These are phyloP conservation scores for Molorchus minor DNA, from an alignment of 2,888 invertebrate genomes.

Conservation along the genomic window DNA sequence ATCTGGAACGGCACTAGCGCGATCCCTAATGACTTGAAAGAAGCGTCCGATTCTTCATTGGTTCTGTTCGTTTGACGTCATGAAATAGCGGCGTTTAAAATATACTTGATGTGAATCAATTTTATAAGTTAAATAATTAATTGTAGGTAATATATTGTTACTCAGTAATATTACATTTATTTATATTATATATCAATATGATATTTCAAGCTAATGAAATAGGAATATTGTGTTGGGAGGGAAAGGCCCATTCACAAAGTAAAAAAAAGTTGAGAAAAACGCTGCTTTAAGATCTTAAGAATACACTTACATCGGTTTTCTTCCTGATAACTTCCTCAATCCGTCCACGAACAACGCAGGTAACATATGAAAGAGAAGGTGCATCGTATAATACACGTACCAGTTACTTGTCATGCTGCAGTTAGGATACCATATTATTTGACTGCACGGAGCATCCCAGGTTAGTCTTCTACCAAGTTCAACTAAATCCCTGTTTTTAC, in stretches of 20 bases:
- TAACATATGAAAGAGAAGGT: conserved; percentile 77
- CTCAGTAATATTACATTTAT: too few relatives aligned
- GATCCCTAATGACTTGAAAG: too few relatives aligned
- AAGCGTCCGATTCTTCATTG: too few relatives aligned
- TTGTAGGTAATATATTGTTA: too few relatives aligned
- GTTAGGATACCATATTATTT: conserved; percentile 74
- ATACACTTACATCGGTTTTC: conserved; percentile 72
- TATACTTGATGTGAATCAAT: too few relatives aligned
- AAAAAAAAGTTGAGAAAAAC: neutral
- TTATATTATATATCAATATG: neutral
- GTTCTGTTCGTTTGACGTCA: too few relatives aligned
- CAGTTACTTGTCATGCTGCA: conserved; percentile 69
- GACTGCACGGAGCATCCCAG: conserved; percentile 71
- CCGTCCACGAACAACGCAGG: conserved; percentile 82
- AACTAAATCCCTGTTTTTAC: neutral
- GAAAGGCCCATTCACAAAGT: too few relatives aligned
- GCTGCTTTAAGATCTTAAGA: neutral
- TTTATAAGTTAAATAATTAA: too few relatives aligned
- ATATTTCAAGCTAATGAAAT: neutral
- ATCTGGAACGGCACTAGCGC: too few relatives aligned
- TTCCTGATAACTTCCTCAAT: conserved; percentile 71
- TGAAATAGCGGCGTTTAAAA: too few relatives aligned
- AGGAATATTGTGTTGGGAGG: too few relatives aligned
- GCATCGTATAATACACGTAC: conserved; percentile 72
- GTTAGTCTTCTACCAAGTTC: conserved; percentile 52